Conservation (phyloP, 2,113 vertebrate species). For the Clarias batrachus region DNA sequence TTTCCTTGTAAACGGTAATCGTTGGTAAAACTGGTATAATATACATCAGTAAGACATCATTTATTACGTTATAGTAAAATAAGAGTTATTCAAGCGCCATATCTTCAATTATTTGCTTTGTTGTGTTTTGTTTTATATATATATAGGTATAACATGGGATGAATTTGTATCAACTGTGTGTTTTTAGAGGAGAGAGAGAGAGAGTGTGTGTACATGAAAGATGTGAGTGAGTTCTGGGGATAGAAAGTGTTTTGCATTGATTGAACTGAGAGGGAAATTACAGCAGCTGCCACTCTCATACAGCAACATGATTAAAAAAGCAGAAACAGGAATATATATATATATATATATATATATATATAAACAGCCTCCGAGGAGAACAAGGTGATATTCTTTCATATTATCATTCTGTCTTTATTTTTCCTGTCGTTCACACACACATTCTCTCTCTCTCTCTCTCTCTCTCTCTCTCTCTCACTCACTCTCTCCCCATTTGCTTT, state of each 20-base stretch:
- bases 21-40: neutral
- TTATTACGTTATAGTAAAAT: neutral
- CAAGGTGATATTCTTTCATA: slow-evolving; percentile 45
- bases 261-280: slow-evolving; percentile 69
- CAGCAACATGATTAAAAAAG: slow-evolving; percentile 54
- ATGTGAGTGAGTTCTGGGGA: slow-evolving; percentile 29
- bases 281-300: slow-evolving; percentile 62
- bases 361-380: slow-evolving; percentile 37
- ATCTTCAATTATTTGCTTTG: neutral
- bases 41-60: neutral
- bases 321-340: neutral
- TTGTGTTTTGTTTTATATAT: neutral
- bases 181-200: neutral
- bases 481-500: slow-evolving; percentile 67
- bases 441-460: neutral
- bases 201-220: slow-evolving; percentile 2
- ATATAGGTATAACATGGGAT: neutral
- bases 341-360: no score
- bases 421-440: slow-evolving; percentile 24
- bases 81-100: neutral
- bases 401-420: slow-evolving; percentile 45
- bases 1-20: neutral
- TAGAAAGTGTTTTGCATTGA: slow-evolving; percentile 65
- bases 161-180: neutral
- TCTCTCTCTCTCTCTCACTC: slow-evolving; percentile 1